Evolutionary conservation across 2,113 vertebrate genomes (phyloP), one percentile per base, ranked within the genome.

Genomic region (Phaethon lepturus): DNA sequence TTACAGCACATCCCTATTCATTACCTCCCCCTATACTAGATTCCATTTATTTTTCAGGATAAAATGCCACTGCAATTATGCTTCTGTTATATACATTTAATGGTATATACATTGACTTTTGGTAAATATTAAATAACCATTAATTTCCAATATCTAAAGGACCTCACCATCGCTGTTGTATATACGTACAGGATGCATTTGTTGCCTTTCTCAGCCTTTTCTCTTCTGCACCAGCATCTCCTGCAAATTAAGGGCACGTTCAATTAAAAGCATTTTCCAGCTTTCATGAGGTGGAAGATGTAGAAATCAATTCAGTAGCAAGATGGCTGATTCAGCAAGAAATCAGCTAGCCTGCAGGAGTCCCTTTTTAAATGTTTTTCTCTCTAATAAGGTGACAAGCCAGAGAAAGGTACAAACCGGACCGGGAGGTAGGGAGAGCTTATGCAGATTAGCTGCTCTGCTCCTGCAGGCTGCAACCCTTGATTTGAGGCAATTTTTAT

Each of bases 301-400:
- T 28, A 93, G 88, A 96, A 97, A 97, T 88, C 68, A 85, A 93
- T 95, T 93, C 85, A 52, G 31, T 28, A 87, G 42, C 62, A 84
- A 94, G 28, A n/a, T 88, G 85, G 84, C 93, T 95, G 96, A 97
- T 78, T 97, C 96, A 97, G 95, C 87, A 88, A 92, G 82, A 82
- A 77, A 77, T 33, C 64, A 85, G 6, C 19, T 72, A 68, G 22
- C 19, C 67, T 58, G n/a, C 76, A 82, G 44, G 58, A 94, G 31
- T 63, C 56, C 20, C 47, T 93, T 88, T 90, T 82, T 11, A 92
- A 97, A 95, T 74, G 53, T 91, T 94, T 97, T 95, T 58, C 74
- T 90, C 82, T 93, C 77, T 95, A 96, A 84, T 81, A 93, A 95
- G 45, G 84, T 69, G 93, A 72, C 28, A 85, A 93, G 74, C 45